Evolutionary conservation across 1,140 invertebrate species (phyloP), one percentile per base, ranked within the genome.

Genomic region (Phymastichus coffea): DNA sequence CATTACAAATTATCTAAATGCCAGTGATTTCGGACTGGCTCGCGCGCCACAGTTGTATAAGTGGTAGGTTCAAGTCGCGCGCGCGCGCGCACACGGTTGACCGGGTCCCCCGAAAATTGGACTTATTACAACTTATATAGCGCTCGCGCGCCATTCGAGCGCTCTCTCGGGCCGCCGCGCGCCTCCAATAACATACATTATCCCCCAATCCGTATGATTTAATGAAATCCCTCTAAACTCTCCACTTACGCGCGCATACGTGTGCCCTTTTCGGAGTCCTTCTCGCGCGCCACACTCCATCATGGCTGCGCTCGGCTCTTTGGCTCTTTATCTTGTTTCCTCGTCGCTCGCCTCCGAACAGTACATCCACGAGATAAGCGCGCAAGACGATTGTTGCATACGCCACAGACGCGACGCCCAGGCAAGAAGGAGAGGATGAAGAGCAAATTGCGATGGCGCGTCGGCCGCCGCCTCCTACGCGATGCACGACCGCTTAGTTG

Each of bases 1-100:
- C 76, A 80, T 80, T 80, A 78, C 76, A 79, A 80, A 80, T 80
- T 80, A 80, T 78, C 77, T 77, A 79, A 80, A 80, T 80, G 75
- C 75, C 76, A 78, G 78, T 80, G 77, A 80, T 80, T 80, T 79
- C 63, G 74, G 73, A 15, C 15, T 43, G 28, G 43, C 57, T 51
- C 37, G 44, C 44, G 59, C 70, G 69, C 54, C 30, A 43, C 22
- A 80, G 6, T 33, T 77, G 77, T 77, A 70, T 80, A 80, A 80
- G 78, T 79, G 78, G 76, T 72, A 77, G 78, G 73, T 80, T 78
- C n/a, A n/a, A n/a, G n/a, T n/a, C n/a, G n/a, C n/a, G n/a, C n/a
- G n/a, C n/a, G n/a, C 25, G 33, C 30, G 48, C 25, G 30, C 65
- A 71, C 66, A 68, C 68, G 67, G n/a, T 70, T 77, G 77, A 79